These are phyloP conservation scores for Drosophila parthenogenetica DNA, from an alignment of 2,888 invertebrate species.

Conservation along the genomic window DNA sequence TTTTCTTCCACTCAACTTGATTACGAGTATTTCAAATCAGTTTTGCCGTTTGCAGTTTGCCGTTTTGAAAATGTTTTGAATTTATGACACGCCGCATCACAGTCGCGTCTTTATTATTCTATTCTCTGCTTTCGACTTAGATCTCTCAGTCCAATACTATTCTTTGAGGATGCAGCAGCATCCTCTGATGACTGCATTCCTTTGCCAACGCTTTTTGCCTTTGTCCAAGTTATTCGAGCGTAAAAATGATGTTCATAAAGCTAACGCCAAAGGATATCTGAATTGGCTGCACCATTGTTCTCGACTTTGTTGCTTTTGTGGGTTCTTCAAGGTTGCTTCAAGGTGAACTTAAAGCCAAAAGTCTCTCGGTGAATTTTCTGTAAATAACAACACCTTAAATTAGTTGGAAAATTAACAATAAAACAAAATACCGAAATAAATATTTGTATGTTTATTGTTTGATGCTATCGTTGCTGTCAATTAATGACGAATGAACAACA, in stretches of 20 bases:
- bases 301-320: constrained; percentile 15
- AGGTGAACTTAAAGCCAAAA: constrained; percentile 67
- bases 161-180: background rate
- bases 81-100: constrained; percentile 61
- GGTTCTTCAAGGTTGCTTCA: constrained; percentile 63
- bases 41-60: constrained; percentile 39
- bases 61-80: constrained; percentile 69
- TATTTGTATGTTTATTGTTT: constrained; percentile 25
- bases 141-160: background rate
- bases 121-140: constrained; percentile 5
- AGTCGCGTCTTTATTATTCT: constrained; percentile 68
- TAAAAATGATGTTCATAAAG: constrained; percentile 68
- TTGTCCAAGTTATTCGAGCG: constrained; percentile 68
- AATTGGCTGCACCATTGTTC: constrained; percentile 40
- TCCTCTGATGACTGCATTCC: constrained; percentile 33
- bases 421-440: constrained; percentile 30
- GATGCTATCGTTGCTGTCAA: constrained; percentile 65
- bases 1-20: constrained; percentile 54
- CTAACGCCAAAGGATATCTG: constrained; percentile 62
- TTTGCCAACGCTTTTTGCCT: constrained; percentile 55
- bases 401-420: constrained; percentile 56
- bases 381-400: constrained; percentile 18
- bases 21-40: constrained; percentile 67
- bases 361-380: constrained; percentile 5
- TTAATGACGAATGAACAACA: constrained; percentile 67